A percentile compares a stretch with the other conserved stretches of the same genome.
phyloP scores from a whole-genome alignment of 2,797 vertebrate genomes.

The Parauchenoglanis punctatus region DNA sequence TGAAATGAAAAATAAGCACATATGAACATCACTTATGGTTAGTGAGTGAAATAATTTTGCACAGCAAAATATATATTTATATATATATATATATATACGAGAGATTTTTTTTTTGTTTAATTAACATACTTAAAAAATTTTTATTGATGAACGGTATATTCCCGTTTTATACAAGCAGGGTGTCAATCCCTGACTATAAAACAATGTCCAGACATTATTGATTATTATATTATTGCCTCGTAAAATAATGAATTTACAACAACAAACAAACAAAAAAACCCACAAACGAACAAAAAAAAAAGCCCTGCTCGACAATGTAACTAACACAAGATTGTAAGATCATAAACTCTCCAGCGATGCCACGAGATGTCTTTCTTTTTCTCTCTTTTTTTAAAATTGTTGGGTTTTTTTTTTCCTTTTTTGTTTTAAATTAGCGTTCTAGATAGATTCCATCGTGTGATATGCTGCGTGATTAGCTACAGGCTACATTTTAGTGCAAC shows the following conservation, averaged over 20 bases:
- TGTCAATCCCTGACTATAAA: conserved; percentile 91
- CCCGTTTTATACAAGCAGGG: conserved; percentile 91
- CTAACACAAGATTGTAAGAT: conserved; percentile 86
- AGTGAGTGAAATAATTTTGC: conserved; percentile 99
- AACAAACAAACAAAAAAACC: conserved; percentile 16
- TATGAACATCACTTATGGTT: conserved; percentile 98
- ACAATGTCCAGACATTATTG: conserved; percentile 91
- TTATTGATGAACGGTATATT: conserved; percentile 89
- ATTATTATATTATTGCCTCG: conserved; percentile 93
- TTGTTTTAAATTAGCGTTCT: conserved; percentile 84
- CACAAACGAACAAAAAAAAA: conserved; percentile 71
- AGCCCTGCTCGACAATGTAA: conserved; percentile 87
- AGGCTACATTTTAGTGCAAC: conserved; percentile 93
- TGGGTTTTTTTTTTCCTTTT: conserved; percentile 41
- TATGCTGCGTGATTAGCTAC: conserved; percentile 75
- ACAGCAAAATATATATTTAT: conserved; percentile 94
- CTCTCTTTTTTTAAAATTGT: conserved; percentile 73
- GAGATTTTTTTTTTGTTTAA: conserved; percentile 73
- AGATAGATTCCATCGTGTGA: conserved; percentile 80
- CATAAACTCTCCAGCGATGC: conserved; percentile 85
- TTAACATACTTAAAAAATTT: conserved; percentile 93
- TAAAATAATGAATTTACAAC: conserved; percentile 85
- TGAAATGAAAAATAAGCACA: conserved; percentile 95
- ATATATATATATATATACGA: conserved; percentile 68
- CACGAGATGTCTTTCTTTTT: conserved; percentile 66